Conservation (phyloP, 2,888 invertebrate genomes). For the Coelopa pilipes region DNA sequence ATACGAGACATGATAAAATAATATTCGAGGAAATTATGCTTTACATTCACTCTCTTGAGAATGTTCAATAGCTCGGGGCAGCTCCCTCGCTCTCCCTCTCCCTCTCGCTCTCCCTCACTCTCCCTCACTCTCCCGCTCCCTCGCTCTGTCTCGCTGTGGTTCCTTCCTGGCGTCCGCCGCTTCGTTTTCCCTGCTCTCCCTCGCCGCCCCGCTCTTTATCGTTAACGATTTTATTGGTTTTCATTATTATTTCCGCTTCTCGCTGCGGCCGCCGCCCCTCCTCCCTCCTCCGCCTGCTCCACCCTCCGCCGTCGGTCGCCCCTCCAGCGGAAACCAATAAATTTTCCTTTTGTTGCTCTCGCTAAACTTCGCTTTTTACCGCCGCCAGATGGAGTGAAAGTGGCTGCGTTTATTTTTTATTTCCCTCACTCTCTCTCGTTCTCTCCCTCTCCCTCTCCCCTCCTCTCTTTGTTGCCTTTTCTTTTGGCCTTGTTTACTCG, state of each 20-base stretch:
- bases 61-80: no score
- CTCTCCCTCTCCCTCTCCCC: neutral
- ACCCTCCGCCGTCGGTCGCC: neutral
- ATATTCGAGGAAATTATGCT: no score
- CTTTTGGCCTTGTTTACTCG: neutral
- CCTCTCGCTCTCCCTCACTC: neutral
- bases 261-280: no score
- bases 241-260: constrained; percentile 32
- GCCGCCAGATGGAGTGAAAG: constrained; percentile 3
- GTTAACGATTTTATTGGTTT: constrained; percentile 32
- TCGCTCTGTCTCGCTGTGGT: neutral
- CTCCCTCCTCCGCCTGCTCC: neutral
- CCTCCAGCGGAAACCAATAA: constrained; percentile 8
- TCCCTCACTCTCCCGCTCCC: no score
- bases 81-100: neutral
- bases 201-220: constrained; percentile 4
- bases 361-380: constrained; percentile 13
- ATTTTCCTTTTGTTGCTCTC: constrained; percentile 6
- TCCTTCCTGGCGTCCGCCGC: neutral
- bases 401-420: neutral
- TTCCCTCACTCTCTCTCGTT: no score
- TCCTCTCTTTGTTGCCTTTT: neutral
- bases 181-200: neutral
- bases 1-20: no score
- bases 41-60: no score